Evolutionary conservation across 2,113 vertebrate species (phyloP).

Genomic region (Chrysemys picta): DNA sequence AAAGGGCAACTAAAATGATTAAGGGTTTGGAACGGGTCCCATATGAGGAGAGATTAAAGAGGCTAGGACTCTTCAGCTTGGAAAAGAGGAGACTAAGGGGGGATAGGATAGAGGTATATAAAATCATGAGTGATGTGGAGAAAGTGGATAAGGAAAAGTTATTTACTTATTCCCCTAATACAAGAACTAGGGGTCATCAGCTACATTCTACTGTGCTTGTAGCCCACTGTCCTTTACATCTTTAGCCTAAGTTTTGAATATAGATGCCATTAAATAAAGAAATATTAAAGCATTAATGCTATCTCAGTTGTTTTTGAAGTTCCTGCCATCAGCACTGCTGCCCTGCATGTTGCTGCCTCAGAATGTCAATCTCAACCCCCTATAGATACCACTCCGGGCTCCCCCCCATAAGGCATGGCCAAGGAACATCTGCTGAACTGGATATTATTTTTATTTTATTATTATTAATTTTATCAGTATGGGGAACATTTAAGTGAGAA

Average conservation of each 20-base stretch:
- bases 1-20: no score
- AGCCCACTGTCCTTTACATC: neutral
- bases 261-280: neutral
- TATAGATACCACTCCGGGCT: neutral
- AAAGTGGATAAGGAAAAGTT: no score
- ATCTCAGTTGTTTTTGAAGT: neutral
- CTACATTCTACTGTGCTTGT: neutral
- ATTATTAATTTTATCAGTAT: neutral
- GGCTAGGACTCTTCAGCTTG: no score
- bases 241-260: constrained; percentile 7
- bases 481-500: neutral
- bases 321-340: neutral
- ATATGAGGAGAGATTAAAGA: no score
- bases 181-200: no score
- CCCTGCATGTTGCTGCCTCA: neutral
- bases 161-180: no score
- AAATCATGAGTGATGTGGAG: no score
- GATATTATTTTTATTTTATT: neutral
- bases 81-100: no score
- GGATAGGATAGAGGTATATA: no score
- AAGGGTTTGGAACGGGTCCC: no score
- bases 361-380: neutral
- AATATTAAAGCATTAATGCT: neutral
- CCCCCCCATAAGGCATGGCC: constrained; percentile 6
- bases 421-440: constrained; percentile 27